These are phyloP conservation scores for Andrena minutula DNA, from an alignment of 2,888 invertebrate species.

Conservation along the genomic window DNA sequence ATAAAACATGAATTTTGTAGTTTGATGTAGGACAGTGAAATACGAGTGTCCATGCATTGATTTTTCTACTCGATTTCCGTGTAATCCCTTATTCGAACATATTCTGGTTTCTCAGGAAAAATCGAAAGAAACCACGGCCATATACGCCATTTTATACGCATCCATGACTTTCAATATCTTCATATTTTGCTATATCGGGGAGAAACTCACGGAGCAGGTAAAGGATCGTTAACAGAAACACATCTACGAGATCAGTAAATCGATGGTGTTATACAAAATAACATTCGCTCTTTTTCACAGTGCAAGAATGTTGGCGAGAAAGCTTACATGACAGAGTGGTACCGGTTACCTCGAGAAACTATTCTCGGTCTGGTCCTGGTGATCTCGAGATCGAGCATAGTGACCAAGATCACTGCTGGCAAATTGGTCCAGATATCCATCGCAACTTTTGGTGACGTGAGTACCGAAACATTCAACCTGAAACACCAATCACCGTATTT, in stretches of 20 bases:
- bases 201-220: slow-evolving; percentile 67
- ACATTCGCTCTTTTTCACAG: slow-evolving; percentile 41
- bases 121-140: background rate
- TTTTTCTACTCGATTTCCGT: background rate
- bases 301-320: slow-evolving; percentile 69
- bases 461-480: slow-evolving; percentile 27
- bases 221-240: background rate
- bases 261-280: background rate
- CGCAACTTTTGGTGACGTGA: slow-evolving; percentile 67
- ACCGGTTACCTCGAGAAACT: slow-evolving; percentile 62
- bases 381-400: slow-evolving; percentile 67
- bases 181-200: slow-evolving; percentile 78
- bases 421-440: slow-evolving; percentile 68
- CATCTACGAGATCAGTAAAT: no score
- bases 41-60: background rate
- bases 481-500: background rate
- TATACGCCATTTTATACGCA: slow-evolving; percentile 38
- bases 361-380: slow-evolving; percentile 59
- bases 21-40: background rate
- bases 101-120: slow-evolving; percentile 24
- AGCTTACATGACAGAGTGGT: slow-evolving; percentile 73
- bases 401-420: slow-evolving; percentile 70
- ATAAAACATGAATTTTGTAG: background rate
- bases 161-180: slow-evolving; percentile 79
- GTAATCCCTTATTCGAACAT: background rate